Percentiles rank a stretch among this genome's conserved stretches.
Conservation (phyloP, 2,113 vertebrate species). For the Siniperca chuatsi region DNA sequence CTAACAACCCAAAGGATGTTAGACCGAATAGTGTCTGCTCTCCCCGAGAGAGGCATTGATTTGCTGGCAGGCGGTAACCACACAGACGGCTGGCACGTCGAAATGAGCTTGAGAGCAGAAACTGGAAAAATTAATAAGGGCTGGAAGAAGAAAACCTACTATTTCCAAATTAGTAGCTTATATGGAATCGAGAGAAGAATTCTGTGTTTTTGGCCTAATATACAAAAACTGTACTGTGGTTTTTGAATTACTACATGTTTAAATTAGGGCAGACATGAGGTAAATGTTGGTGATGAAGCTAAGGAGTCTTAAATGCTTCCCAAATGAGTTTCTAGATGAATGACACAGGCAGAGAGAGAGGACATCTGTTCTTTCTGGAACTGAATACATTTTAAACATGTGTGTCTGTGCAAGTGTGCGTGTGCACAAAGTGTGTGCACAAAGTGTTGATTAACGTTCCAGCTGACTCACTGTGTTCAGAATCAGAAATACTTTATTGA, state of each 20-base stretch:
- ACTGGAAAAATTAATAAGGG: slow-evolving; percentile 36
- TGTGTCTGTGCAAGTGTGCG: neutral
- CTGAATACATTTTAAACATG: slow-evolving; percentile 8
- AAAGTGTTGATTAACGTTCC: slow-evolving; percentile 29
- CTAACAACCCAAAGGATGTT: slow-evolving; percentile 63
- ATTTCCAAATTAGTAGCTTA: slow-evolving; percentile 13
- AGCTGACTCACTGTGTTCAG: slow-evolving; percentile 4
- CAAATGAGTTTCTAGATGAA: slow-evolving; percentile 21
- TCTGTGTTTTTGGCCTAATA: neutral
- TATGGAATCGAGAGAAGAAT: neutral
- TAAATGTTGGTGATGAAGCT: neutral
- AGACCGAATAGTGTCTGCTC: slow-evolving; percentile 39
- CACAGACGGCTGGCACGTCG: slow-evolving; percentile 52
- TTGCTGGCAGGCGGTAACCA: slow-evolving; percentile 58
- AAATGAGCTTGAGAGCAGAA: slow-evolving; percentile 47
- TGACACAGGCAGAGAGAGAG: slow-evolving; percentile 21
- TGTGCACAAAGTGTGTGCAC: neutral
- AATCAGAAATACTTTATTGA: too few relatives aligned
- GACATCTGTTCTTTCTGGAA: slow-evolving; percentile 33
- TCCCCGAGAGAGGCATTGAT: slow-evolving; percentile 55
- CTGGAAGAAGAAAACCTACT: neutral
- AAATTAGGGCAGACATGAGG: neutral
- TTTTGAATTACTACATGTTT: neutral
- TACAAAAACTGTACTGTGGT: neutral
- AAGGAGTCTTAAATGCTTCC: slow-evolving; percentile 6